Evolutionary conservation across 2,113 vertebrate species (phyloP), one percentile per base, ranked within the genome.

Genomic region (Blennius ocellaris): DNA sequence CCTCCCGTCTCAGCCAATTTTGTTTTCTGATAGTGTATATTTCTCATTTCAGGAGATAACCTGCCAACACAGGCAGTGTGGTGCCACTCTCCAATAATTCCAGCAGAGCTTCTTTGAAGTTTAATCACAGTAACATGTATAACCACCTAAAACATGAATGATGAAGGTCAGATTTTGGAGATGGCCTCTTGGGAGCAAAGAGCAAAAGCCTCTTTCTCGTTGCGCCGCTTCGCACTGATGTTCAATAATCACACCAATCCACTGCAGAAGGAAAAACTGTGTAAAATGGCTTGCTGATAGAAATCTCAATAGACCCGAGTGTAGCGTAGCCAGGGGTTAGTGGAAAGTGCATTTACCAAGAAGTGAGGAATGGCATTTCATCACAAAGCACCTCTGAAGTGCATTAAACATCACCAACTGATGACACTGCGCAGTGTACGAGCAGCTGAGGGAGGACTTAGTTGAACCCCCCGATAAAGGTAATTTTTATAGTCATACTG

Each of bases 321-420:
- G 17, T 41, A 44, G 64, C 69, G 64, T 50, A 50, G 62, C 56
- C 50, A 60, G 21, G 10, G 38, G 41, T 64, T 43, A 60, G 69
- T 69, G 63, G 50, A 78, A 72, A 73, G 53, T 72, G 39, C 62
- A 60, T 80, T 80, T 54, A 58, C 12, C 39, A 79, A 75, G 64
- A 69, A 68, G 48, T 39, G 14, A 77, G 71, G 62, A 47, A 71
- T 61, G n/a, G 68, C 62, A 77, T 67, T 72, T 82, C 49, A 79
- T 52, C 30, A 47, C n/a, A 75, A 56, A 61, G 30, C 40, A 43
- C 48, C 43, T 21, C 51, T 62, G 38, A 53, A 72, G 65, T 58
- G 69, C 76, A 69, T 48, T 63, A 59, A 72, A 71, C 50, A 38
- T 17, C 21, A 70, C 43, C 44, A 73, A 60, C 17, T 49, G 47